These are phyloP conservation scores for Penaeus indicus DNA, from an alignment of 1,140 invertebrate genomes.

Conservation along the genomic window DNA sequence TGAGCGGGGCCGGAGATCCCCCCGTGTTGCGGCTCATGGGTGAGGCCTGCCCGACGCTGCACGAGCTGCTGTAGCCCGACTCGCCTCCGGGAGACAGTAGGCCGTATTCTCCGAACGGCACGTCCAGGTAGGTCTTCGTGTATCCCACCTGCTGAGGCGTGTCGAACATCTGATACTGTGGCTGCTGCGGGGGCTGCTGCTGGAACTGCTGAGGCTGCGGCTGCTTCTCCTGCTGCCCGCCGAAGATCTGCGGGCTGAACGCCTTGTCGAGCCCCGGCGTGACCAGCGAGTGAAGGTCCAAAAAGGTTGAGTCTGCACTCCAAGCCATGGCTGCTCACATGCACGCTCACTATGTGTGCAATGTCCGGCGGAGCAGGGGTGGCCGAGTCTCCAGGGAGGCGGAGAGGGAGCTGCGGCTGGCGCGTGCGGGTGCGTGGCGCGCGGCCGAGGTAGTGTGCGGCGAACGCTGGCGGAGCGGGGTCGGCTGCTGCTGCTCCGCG, in stretches of 20 bases:
- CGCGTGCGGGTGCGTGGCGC: conserved; percentile 9
- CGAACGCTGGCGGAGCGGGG: conserved; percentile 11
- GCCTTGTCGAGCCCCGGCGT: conserved; percentile 44
- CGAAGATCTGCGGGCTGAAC: conserved; percentile 57
- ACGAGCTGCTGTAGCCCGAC: conserved; percentile 50
- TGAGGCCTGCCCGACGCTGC: conserved; percentile 53
- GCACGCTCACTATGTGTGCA: conserved; percentile 54
- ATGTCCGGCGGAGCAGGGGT: conserved; percentile 47
- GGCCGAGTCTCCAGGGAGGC: conserved; percentile 12
- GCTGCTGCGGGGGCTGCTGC: conserved; percentile 19
- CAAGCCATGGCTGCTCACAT: conserved; percentile 54
- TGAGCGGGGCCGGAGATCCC: conserved; percentile 38
- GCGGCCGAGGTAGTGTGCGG: conserved; percentile 39
- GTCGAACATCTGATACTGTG: conserved; percentile 55
- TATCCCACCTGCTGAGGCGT: conserved; percentile 42
- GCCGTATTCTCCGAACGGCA: conserved; percentile 42
- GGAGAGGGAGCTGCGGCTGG: conserved; percentile 5
- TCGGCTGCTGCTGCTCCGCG: conserved; percentile 31
- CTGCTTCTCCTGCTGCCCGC: conserved; percentile 28
- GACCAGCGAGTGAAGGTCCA: conserved; percentile 54
- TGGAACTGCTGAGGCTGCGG: conserved; percentile 25
- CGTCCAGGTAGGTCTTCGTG: conserved; percentile 47
- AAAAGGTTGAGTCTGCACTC: conserved; percentile 39
- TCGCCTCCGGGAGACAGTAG: conserved; percentile 45
- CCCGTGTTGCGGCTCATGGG: conserved; percentile 48